These are phyloP conservation scores for Anabas testudineus DNA, from an alignment of 2,797 vertebrate genomes.

Conservation along the genomic window DNA sequence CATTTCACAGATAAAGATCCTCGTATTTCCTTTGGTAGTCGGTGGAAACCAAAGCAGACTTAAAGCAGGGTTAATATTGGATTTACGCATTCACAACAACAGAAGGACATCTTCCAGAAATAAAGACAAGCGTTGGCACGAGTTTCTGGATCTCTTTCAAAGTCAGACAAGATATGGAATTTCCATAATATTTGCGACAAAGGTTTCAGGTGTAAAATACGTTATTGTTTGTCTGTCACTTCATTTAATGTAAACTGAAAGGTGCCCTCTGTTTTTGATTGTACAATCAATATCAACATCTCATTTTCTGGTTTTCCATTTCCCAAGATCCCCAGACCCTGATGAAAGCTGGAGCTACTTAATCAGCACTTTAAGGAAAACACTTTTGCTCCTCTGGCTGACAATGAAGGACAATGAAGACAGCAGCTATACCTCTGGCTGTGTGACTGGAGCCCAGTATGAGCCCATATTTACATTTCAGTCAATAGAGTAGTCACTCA, in stretches of 20 bases:
- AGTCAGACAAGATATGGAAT: slow-evolving; percentile 13
- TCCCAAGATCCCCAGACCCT: slow-evolving; percentile 62
- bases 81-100: background rate
- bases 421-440: slow-evolving; percentile 47
- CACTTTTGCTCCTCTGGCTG: slow-evolving; percentile 66
- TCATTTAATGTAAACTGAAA: slow-evolving; percentile 59
- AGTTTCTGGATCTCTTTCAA: background rate
- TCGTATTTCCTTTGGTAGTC: too few species aligned
- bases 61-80: background rate
- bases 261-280: slow-evolving; percentile 68
- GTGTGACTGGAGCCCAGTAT: slow-evolving; percentile 61
- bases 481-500: slow-evolving; percentile 78
- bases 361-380: slow-evolving; percentile 79
- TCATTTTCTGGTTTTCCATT: slow-evolving; percentile 70
- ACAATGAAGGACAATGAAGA: slow-evolving; percentile 77
- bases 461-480: slow-evolving; percentile 78
- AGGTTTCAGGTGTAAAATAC: slow-evolving; percentile 34
- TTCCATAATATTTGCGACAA: slow-evolving; percentile 33
- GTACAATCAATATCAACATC: slow-evolving; percentile 74
- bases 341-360: slow-evolving; percentile 61
- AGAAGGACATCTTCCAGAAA: background rate
- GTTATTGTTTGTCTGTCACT: slow-evolving; percentile 40
- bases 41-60: background rate
- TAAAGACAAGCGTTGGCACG: background rate
- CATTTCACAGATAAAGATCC: background rate